A percentile compares a stretch with the other conserved stretches of the same genome.
phyloP scores from a whole-genome alignment of 2,797 vertebrate species.

The Bucorvus abyssinicus region DNA sequence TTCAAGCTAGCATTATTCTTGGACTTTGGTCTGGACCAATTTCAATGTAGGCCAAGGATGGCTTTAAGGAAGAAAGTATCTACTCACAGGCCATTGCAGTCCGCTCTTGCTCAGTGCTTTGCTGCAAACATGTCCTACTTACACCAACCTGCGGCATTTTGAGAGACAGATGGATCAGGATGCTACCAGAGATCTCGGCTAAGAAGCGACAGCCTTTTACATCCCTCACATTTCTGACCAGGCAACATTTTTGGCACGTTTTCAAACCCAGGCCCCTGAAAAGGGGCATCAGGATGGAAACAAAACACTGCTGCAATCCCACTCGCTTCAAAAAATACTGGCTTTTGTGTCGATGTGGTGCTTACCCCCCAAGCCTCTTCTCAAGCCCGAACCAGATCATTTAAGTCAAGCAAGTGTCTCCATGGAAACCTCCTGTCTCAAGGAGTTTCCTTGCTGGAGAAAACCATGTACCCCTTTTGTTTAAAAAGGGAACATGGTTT shows the following conservation, averaged over 20 bases:
- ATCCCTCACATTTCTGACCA: neutral
- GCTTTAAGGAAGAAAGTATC: neutral
- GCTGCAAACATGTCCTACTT: neutral
- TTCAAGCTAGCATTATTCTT: neutral
- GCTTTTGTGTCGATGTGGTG: neutral
- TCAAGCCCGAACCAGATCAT: neutral
- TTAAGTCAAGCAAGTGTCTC: constrained; percentile 20
- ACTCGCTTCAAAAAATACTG: neutral
- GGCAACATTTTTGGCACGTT: neutral
- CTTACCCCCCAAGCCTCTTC: neutral
- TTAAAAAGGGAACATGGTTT: neutral
- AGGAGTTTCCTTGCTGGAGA: neutral
- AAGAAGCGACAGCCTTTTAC: neutral
- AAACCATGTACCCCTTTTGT: neutral
- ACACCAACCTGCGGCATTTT: accelerated
- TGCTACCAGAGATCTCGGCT: neutral
- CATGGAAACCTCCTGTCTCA: constrained; percentile 47
- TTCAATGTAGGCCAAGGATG: neutral
- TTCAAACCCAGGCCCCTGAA: neutral
- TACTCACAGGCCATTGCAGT: neutral
- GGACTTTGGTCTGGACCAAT: neutral
- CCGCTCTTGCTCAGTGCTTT: neutral
- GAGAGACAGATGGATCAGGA: neutral
- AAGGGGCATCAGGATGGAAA: neutral
- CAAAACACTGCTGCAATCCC: neutral